phyloP scores from a whole-genome alignment of 2,797 vertebrate species.

The Gadopsis marmoratus region DNA sequence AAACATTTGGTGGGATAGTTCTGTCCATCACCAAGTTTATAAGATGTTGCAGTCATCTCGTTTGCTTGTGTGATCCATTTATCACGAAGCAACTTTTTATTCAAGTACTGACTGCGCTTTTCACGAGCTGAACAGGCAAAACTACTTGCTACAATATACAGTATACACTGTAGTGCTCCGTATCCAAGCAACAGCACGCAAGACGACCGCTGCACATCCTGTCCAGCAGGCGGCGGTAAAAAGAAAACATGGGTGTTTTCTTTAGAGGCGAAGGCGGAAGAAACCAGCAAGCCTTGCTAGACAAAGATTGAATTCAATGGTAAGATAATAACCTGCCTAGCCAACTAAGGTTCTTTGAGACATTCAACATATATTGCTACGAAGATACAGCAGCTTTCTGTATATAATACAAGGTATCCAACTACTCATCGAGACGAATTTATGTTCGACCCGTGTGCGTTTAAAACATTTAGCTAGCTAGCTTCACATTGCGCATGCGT shows the following conservation, averaged over 20 bases:
- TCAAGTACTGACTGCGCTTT: neutral
- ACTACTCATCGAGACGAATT: neutral
- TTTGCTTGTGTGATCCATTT: slow-evolving; percentile 7
- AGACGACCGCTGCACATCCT: slow-evolving; percentile 8
- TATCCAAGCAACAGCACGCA: slow-evolving; percentile 77
- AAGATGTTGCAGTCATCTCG: slow-evolving; percentile 62
- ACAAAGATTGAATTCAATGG: slow-evolving; percentile 39
- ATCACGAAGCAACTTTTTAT: neutral
- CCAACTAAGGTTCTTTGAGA: neutral
- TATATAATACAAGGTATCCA: accelerated
- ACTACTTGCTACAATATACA: neutral
- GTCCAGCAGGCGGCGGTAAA: slow-evolving; percentile 49
- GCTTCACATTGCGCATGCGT: slow-evolving; percentile 19
- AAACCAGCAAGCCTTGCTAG: neutral
- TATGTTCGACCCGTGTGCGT: neutral
- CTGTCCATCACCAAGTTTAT: slow-evolving; percentile 64
- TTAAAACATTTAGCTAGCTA: slow-evolving; percentile 1
- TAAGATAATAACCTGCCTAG: slow-evolving; percentile 8
- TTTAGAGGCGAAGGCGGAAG: slow-evolving; percentile 24
- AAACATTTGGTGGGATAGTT: slow-evolving; percentile 63
- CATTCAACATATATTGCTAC: accelerated
- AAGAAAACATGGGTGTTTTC: accelerated
- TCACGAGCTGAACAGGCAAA: neutral
- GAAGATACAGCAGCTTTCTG: accelerated
- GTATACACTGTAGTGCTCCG: slow-evolving; percentile 36